Evolutionary conservation across 2,797 vertebrate species (phyloP).

Genomic region (Limosa lapponica): DNA sequence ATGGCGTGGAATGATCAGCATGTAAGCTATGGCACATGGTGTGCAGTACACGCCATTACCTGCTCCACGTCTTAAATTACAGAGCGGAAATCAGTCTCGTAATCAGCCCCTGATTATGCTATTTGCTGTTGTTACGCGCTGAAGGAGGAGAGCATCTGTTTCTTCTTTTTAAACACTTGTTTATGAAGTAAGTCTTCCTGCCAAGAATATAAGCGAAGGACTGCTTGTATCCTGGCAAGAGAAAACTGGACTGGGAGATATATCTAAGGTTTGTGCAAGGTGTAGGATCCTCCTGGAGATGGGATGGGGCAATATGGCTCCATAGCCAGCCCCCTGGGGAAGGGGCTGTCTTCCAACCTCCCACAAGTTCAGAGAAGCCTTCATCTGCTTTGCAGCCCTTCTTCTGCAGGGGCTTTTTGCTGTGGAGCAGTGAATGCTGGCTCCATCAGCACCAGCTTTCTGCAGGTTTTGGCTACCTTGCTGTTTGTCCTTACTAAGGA

Average conservation of each 20-base stretch:
- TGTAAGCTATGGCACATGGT: neutral
- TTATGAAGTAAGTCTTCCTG: neutral
- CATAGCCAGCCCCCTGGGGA: neutral
- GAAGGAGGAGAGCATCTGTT: conserved; percentile 21
- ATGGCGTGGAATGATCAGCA: neutral
- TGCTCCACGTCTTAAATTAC: neutral
- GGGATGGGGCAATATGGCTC: neutral
- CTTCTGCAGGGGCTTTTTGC: neutral
- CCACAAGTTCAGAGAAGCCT: neutral
- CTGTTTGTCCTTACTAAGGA: neutral
- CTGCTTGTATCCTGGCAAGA: neutral
- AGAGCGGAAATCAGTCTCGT: neutral
- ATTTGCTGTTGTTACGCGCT: neutral
- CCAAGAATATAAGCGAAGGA: neutral
- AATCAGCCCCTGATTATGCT: conserved; percentile 5
- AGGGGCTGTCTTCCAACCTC: neutral
- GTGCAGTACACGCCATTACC: neutral
- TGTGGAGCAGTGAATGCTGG: neutral
- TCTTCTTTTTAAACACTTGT: conserved; percentile 18
- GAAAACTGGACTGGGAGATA: neutral
- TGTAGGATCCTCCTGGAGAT: neutral
- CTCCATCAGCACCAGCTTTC: neutral
- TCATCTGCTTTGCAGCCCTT: neutral
- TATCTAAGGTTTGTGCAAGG: rapidly evolving
- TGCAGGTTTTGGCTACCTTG: neutral